Evolutionary conservation across 1,140 invertebrate genomes (phyloP).

Genomic region (Aradophagus sp.): DNA sequence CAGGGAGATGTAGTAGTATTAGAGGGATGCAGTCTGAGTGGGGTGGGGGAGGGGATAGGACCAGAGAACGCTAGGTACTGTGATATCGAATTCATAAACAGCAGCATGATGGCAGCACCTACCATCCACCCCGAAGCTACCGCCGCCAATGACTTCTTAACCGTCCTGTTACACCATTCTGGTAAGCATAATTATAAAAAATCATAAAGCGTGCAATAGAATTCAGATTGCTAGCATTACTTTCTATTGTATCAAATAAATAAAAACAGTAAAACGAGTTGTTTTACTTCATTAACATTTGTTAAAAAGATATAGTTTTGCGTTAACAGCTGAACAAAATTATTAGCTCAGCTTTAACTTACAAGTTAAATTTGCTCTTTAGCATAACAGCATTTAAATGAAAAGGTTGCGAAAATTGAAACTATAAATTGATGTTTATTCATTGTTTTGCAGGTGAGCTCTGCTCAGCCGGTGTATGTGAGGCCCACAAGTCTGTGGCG

Average conservation of each 20-base stretch:
- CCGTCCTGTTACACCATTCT: conserved; percentile 75
- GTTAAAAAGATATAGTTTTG: no score
- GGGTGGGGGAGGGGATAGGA: conserved; percentile 73
- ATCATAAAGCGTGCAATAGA: no score
- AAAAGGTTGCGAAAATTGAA: no score
- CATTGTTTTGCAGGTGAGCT: conserved; percentile 69
- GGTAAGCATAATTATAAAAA: conserved; percentile 64
- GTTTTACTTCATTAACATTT: no score
- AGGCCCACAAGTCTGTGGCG: conserved; percentile 74
- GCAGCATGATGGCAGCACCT: conserved; percentile 75
- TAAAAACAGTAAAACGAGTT: no score
- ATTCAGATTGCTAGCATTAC: no score
- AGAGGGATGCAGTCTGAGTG: conserved; percentile 75
- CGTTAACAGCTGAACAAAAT: conserved; percentile 54
- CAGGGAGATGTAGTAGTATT: conserved; percentile 76
- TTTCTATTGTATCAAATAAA: no score
- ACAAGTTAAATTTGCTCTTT: no score
- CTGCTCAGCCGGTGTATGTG: conserved; percentile 71
- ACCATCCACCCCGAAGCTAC: conserved; percentile 75
- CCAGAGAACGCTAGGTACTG: conserved; percentile 75
- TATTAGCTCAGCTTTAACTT: conserved; percentile 44
- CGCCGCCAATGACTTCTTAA: conserved; percentile 76
- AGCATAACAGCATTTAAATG: no score
- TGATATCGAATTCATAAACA: conserved; percentile 76
- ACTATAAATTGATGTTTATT: not conserved